These are phyloP conservation scores for Balaenoptera acutorostrata DNA, from an alignment of 2,113 vertebrate genomes.

Conservation along the genomic window DNA sequence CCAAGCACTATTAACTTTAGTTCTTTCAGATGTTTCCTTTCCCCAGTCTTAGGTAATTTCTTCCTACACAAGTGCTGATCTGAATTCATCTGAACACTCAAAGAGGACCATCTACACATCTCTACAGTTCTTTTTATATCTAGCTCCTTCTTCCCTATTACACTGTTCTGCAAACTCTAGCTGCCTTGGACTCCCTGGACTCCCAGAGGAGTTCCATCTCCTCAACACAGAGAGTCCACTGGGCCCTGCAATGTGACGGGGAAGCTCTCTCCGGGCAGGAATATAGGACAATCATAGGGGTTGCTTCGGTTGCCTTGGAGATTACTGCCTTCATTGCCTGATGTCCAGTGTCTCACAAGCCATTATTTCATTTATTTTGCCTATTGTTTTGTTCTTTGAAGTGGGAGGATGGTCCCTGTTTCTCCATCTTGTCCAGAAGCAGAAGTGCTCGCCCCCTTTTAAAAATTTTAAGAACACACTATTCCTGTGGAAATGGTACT, in stretches of 20 bases:
- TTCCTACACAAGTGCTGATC: background rate
- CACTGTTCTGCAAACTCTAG: background rate
- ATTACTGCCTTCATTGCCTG: background rate
- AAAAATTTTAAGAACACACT: background rate
- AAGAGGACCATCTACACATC: background rate
- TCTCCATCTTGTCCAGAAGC: background rate
- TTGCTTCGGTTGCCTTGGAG: background rate
- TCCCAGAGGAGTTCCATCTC: background rate
- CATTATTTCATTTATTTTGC: background rate
- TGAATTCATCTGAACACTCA: background rate
- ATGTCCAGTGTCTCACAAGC: background rate
- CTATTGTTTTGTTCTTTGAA: background rate
- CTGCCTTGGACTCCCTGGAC: background rate
- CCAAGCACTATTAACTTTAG: background rate
- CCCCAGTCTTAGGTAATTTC: background rate
- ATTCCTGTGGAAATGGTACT: background rate
- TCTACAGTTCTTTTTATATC: background rate
- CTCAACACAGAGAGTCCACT: background rate
- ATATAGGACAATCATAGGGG: background rate
- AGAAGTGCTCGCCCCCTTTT: background rate
- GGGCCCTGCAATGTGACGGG: background rate
- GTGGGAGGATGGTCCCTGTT: background rate
- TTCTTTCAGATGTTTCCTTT: background rate
- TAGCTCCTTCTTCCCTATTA: background rate
- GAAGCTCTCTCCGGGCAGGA: background rate